Evolutionary conservation across 2,797 vertebrate species (phyloP), one percentile per base, ranked within the genome.

Genomic region (Rhynchotus rufescens): DNA sequence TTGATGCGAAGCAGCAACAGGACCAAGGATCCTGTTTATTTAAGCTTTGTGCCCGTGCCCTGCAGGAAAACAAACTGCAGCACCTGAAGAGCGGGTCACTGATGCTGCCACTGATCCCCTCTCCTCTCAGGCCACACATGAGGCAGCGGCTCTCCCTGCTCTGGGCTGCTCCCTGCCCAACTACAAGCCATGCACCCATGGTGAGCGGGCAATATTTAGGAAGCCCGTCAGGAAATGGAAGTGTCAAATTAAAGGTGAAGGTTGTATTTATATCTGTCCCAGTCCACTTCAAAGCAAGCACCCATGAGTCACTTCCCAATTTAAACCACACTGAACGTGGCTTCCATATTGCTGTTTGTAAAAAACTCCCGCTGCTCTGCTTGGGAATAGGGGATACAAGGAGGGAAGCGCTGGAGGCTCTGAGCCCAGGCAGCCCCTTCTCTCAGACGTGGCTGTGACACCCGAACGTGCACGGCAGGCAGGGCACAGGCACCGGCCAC

Each of bases 61-160:
- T 11, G 52, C 0, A 0, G 42, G 45, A 45, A 67, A 23, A 57
- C 0, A 0, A 73, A 38, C 16, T 0, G 0, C 57, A 26, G n/a
- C 1, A 6, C 47, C 32, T 0, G 0, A 49, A 3, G 5, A 79
- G 62, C 30, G 47, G 77, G 56, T 54, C 0, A 1, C 4, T 2
- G 38, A 34, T 2, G 30, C 11, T 36, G 2, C 5, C 1, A 0
- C 42, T 21, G 1, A 23, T 72, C 49, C 76, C 12, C 71, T 73
- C 14, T 28, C 21, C 32, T 61, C 59, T 80, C 75, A 38, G 60
- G 7, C 30, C 22, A 80, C 51, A 22, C 1, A 26, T 2, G 32
- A 76, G 44, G 64, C 61, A 75, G 17, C 51, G 59, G 44, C 40
- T 86, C 67, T 44, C 20, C 15, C 51, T 54, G 45, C 56, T 62